Evolutionary conservation across 2,113 vertebrate genomes (phyloP), one percentile per base, ranked within the genome.

Genomic region (Tyrannus savana): DNA sequence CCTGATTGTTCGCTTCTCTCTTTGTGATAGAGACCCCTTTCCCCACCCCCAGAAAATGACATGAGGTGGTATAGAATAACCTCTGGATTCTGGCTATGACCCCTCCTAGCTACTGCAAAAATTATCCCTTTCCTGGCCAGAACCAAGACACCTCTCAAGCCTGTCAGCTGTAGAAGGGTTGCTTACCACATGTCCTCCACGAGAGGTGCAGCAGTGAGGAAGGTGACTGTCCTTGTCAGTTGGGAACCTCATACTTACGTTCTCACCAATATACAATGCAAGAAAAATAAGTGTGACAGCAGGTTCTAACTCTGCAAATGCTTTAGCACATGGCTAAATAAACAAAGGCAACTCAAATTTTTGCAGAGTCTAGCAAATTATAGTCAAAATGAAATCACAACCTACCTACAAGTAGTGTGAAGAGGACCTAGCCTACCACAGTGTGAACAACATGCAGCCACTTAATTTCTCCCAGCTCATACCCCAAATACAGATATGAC

Each of bases 351-450:
- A 8, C 9, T 42, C 31, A 12, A 31, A 19, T 5, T 82, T 55
- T 46, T 2, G 1, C 21, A 71, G 35, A 63, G 10, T 35, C 66
- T 33, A 8, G 49, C 47, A 53, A 24, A 41, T n/a, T 49, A 24
- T 27, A n/a, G 19, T 12, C 24, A 77, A 89, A 80, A 66, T 4
- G 11, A 2, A 31, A 69, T n/a, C 24, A 42, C 33, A 22, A 12
- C 14, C 53, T 47, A 19, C 25, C 25, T 7, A 46, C 0, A 1
- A 37, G 24, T 21, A 50, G 30, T 0, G 0, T 41, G 23, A 16
- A 39, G 14, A 56, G 60, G 30, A 83, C 24, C 49, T 74, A 89
- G 47, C 31, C 31, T 67, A 13, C 23, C 52, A 56, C 50, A 23
- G 31, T 9, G 8, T 58, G 73, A 74, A 41, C 41, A 35, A 27